phyloP scores from a whole-genome alignment of 1,140 invertebrate genomes.

The Argopecten irradians region DNA sequence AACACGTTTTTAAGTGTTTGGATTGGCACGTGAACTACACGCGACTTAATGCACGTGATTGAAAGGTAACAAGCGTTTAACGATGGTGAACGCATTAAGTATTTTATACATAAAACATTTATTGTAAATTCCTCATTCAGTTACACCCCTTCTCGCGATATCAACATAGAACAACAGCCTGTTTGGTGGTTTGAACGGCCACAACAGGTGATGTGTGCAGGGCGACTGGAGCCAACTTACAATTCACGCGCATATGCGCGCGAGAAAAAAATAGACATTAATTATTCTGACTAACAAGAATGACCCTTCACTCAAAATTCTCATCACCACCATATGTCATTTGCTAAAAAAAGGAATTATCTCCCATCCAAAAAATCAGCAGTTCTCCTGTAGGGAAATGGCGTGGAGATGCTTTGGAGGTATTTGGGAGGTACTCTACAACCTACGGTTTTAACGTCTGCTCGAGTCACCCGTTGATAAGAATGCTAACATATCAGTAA shows the following conservation, averaged over 20 bases:
- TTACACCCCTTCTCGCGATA: not conserved
- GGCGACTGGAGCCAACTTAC: not conserved
- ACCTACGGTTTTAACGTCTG: not conserved
- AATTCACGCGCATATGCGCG: not conserved
- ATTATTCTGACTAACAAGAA: not conserved
- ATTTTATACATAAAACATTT: not conserved
- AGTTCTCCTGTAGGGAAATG: not conserved
- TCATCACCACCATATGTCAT: not conserved
- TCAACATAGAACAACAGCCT: not conserved
- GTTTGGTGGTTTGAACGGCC: not conserved
- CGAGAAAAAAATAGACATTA: not conserved
- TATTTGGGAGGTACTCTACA: not conserved
- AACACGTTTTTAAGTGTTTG: not conserved
- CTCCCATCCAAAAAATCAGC: not conserved
- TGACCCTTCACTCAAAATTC: conserved; percentile 9
- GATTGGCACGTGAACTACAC: not conserved
- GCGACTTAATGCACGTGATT: not conserved
- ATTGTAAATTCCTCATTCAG: not conserved
- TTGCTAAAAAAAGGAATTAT: not conserved
- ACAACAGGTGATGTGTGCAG: not conserved
- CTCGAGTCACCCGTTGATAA: not conserved
- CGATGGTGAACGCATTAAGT: not conserved
- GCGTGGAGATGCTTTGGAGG: not conserved
- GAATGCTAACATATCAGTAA: not conserved
- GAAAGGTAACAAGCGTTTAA: not conserved